phyloP scores from a whole-genome alignment of 2,797 vertebrate species.

The Bovichtus diacanthus region DNA sequence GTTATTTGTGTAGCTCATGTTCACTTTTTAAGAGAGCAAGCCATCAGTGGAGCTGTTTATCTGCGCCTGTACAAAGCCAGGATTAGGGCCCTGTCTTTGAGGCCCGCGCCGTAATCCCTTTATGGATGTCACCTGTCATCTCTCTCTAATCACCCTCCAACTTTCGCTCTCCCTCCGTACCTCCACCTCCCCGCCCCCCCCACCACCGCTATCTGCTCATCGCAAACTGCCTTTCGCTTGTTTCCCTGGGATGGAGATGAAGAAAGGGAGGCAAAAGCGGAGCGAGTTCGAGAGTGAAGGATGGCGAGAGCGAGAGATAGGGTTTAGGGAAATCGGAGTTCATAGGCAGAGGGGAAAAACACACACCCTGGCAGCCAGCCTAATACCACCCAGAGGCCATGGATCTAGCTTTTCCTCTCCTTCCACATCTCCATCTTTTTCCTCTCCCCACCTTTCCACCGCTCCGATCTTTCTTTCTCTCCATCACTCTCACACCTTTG shows the following conservation, averaged over 20 bases:
- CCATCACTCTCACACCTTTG: constrained; percentile 33
- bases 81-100: constrained; percentile 86
- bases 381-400: constrained; percentile 67
- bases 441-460: constrained; percentile 42
- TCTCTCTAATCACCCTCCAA: constrained; percentile 83
- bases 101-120: constrained; percentile 83
- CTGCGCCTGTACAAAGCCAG: constrained; percentile 83
- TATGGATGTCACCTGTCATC: constrained; percentile 87
- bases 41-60: constrained; percentile 85
- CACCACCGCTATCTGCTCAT: constrained; percentile 74
- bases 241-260: constrained; percentile 55
- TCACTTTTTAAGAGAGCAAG: constrained; percentile 84
- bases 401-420: constrained; percentile 35
- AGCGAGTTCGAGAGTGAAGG: constrained; percentile 62
- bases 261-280: constrained; percentile 39
- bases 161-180: constrained; percentile 66
- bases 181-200: constrained; percentile 29
- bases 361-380: constrained; percentile 59
- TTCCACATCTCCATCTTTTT: constrained; percentile 47
- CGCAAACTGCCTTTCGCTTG: constrained; percentile 55
- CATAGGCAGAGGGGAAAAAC: constrained; percentile 39
- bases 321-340: constrained; percentile 65
- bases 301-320: constrained; percentile 38
- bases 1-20: constrained; percentile 86
- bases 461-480: constrained; percentile 22